phyloP scores from a whole-genome alignment of 2,888 invertebrate genomes.

The Minunthozetes semirufus region DNA sequence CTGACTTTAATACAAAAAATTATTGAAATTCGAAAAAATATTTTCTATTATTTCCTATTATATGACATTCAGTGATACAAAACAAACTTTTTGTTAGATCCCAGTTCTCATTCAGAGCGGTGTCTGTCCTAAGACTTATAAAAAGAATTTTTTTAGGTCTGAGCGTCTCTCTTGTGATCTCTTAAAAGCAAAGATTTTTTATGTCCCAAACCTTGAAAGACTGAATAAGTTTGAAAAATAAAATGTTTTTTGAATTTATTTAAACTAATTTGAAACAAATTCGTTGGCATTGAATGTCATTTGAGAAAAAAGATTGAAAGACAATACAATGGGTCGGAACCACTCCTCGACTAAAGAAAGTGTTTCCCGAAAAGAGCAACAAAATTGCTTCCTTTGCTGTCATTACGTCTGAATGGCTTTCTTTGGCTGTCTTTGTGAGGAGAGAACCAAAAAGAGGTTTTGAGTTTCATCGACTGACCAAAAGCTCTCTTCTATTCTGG shows the following conservation, averaged over 20 bases:
- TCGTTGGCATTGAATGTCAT: background rate
- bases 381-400: slow-evolving; percentile 28
- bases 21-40: background rate
- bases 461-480: slow-evolving; percentile 15
- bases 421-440: background rate
- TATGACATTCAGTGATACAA: background rate
- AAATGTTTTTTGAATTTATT: no score
- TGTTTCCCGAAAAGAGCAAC: slow-evolving; percentile 19
- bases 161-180: no score
- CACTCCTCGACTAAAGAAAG: background rate
- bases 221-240: no score
- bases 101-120: no score
- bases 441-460: background rate
- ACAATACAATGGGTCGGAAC: background rate
- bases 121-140: no score
- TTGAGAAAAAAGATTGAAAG: background rate
- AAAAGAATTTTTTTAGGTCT: no score
- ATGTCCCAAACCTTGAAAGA: no score
- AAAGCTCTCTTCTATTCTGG: background rate
- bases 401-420: slow-evolving; percentile 17
- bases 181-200: no score
- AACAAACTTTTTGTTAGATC: no score
- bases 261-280: slow-evolving; percentile 1
- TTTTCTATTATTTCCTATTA: background rate
- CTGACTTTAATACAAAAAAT: background rate